Percentiles rank a stretch among this genome's conserved stretches.
Conservation (phyloP, 2,113 vertebrate species). For the Menura novaehollandiae region DNA sequence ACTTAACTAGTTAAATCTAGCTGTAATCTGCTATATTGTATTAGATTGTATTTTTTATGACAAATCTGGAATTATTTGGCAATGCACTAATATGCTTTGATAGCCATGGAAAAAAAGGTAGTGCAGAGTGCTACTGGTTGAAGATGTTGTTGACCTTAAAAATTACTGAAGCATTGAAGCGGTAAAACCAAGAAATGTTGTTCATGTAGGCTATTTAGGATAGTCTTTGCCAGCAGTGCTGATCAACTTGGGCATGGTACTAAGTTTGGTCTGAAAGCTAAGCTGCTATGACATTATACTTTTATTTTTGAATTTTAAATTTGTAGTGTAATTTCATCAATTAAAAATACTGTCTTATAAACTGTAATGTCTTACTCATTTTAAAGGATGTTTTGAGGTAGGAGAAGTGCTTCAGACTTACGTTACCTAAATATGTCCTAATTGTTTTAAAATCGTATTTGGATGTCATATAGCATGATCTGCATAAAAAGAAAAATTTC, state of each 20-base stretch:
- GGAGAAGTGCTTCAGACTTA: background rate
- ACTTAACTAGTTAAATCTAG: background rate
- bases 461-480: background rate
- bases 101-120: background rate
- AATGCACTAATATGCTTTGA: background rate
- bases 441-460: background rate
- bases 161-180: background rate
- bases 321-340: background rate
- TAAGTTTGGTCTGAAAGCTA: background rate
- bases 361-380: background rate
- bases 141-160: background rate
- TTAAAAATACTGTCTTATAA: background rate
- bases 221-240: background rate
- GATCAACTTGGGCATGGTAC: background rate
- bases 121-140: background rate
- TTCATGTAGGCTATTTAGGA: background rate
- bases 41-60: background rate
- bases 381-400: background rate
- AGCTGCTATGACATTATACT: background rate
- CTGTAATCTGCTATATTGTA: background rate
- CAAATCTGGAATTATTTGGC: background rate
- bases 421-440: accelerated
- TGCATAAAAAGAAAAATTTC: background rate
- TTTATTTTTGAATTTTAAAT: background rate
- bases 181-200: background rate